Evolutionary conservation across 2,797 vertebrate species (phyloP).

Genomic region (Tinamus major): DNA sequence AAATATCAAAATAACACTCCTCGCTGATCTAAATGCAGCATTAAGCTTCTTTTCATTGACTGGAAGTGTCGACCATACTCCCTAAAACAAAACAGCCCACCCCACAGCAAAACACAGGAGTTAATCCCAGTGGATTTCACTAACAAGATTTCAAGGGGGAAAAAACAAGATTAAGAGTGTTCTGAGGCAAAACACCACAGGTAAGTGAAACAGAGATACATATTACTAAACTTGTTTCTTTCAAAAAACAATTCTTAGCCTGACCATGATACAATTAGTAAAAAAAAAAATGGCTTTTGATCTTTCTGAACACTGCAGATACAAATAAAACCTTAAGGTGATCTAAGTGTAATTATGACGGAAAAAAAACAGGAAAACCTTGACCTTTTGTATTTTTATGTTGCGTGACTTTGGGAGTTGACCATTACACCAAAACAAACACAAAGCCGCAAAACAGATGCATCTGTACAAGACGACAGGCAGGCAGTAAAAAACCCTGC

Average conservation of each 20-base stretch:
- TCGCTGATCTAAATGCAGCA: constrained; percentile 90
- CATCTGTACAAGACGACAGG: not conserved
- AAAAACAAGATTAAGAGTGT: not conserved
- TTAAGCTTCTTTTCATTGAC: constrained; percentile 99
- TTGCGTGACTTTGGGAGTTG: not conserved
- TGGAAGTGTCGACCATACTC: constrained; percentile 97
- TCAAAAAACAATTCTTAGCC: not conserved
- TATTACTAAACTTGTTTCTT: not conserved
- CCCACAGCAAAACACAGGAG: not conserved
- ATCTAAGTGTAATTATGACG: not conserved
- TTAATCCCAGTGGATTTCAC: not conserved
- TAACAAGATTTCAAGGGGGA: not conserved
- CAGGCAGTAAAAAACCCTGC: not conserved
- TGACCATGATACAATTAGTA: not conserved
- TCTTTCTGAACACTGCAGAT: not conserved
- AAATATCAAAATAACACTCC: constrained; percentile 96
- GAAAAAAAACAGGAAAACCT: not conserved
- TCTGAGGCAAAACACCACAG: not conserved
- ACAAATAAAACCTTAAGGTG: not conserved
- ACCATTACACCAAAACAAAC: not conserved
- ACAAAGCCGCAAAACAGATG: not conserved
- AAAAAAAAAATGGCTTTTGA: not conserved
- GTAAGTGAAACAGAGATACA: not conserved
- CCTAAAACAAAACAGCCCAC: constrained; percentile 78
- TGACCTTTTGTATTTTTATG: not conserved